Evolutionary conservation across 2,113 vertebrate species (phyloP).

Genomic region (Axis porcinus): DNA sequence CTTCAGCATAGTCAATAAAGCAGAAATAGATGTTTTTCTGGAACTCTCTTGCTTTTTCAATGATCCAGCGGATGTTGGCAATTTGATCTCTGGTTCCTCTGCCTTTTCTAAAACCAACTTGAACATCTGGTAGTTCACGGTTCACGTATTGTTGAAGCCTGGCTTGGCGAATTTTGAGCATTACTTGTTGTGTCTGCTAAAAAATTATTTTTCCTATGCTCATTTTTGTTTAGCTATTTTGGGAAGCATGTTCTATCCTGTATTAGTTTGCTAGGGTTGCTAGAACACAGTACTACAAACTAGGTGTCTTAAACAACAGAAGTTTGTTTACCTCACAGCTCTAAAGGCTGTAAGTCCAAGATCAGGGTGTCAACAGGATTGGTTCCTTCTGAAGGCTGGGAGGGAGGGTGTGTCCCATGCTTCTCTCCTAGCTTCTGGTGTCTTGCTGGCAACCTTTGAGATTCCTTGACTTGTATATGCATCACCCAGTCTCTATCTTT

Average conservation of each 20-base stretch:
- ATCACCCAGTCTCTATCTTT: neutral
- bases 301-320: neutral
- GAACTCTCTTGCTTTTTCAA: neutral
- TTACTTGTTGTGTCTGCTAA: neutral
- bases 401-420: neutral
- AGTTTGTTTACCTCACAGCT: neutral
- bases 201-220: conserved; percentile 24
- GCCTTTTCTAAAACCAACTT: neutral
- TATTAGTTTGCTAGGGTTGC: neutral
- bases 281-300: neutral
- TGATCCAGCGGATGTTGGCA: neutral
- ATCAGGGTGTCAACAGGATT: neutral
- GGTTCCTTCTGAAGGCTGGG: neutral
- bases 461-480: neutral
- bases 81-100: neutral
- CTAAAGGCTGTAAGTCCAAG: neutral
- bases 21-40: neutral
- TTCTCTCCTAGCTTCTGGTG: neutral
- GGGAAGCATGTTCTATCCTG: neutral
- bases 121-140: neutral
- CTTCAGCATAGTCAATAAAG: neutral
- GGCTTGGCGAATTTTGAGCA: neutral
- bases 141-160: neutral
- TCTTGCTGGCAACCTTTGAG: neutral
- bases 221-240: neutral